phyloP scores from a whole-genome alignment of 2,888 invertebrate species.

The Pollenia labialis region DNA sequence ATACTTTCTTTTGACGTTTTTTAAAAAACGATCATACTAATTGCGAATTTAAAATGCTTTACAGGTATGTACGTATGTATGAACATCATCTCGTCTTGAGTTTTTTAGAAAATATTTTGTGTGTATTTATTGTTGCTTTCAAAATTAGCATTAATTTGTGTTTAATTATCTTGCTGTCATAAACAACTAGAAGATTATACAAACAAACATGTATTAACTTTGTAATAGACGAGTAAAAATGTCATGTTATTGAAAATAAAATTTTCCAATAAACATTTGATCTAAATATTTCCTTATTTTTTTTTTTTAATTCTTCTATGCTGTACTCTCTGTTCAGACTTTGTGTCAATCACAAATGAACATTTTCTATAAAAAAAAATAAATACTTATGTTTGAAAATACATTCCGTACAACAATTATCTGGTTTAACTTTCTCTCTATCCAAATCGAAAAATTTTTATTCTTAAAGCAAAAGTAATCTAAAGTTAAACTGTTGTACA shows the following conservation, averaged over 20 bases:
- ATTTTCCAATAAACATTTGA: conserved; percentile 10
- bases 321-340: background rate
- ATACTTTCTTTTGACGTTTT: no score
- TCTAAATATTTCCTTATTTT: background rate
- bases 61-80: no score
- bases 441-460: conserved; percentile 30
- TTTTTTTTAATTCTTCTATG: background rate
- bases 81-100: background rate
- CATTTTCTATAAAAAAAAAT: background rate
- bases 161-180: background rate
- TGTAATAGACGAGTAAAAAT: background rate
- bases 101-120: background rate
- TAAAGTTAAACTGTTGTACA: conserved; percentile 50
- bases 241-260: background rate
- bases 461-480: conserved; percentile 52
- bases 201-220: background rate
- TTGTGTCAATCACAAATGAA: conserved; percentile 26
- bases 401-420: conserved; percentile 28
- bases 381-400: conserved; percentile 8
- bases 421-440: conserved; percentile 49
- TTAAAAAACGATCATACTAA: no score
- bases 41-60: no score
- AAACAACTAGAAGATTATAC: background rate
- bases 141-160: conserved; percentile 3
- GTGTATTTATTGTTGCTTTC: background rate